Evolutionary conservation across 2,888 invertebrate species (phyloP).

Genomic region (Lagria hirta): DNA sequence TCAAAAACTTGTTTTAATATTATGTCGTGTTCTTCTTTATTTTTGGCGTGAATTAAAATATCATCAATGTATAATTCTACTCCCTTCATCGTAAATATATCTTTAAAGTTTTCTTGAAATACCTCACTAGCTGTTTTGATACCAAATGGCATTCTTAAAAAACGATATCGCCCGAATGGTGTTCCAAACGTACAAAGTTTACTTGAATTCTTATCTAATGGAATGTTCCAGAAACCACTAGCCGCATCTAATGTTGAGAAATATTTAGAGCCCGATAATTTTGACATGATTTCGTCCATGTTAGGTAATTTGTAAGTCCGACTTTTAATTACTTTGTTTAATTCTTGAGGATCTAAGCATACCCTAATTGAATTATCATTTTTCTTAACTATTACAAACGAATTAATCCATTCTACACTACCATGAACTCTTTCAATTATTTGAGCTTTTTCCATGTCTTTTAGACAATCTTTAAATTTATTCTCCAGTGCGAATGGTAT

Average conservation of each 20-base stretch:
- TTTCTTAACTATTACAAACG: conserved; percentile 31
- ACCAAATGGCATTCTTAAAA: conserved; percentile 21
- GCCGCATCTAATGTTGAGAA: conserved; percentile 27
- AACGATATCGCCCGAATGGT: conserved; percentile 26
- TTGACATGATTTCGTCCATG: conserved; percentile 25
- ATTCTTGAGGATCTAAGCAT: conserved; percentile 30
- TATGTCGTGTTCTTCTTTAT: conserved; percentile 24
- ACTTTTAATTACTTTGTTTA: conserved; percentile 29
- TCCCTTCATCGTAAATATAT: conserved; percentile 13
- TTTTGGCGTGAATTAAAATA: conserved; percentile 25
- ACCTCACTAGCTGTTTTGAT: conserved; percentile 18
- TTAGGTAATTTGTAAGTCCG: conserved; percentile 20
- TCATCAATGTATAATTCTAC: too few relatives aligned
- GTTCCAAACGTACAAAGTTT: conserved; percentile 29
- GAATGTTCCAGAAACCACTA: conserved; percentile 27
- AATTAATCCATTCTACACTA: conserved; percentile 35
- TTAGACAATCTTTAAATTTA: conserved; percentile 18
- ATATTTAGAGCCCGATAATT: conserved; percentile 24
- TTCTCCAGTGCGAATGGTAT: conserved; percentile 27
- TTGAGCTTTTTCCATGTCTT: conserved; percentile 6
- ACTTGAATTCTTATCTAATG: conserved; percentile 24
- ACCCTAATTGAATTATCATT: conserved; percentile 26
- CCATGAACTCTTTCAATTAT: conserved; percentile 29
- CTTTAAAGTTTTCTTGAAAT: conserved; percentile 16
- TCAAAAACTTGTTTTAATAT: conserved; percentile 29